A percentile compares a stretch with the other conserved stretches of the same genome.
These are phyloP conservation scores for Acleris sparsana DNA, from an alignment of 2,888 invertebrate genomes.

Conservation along the genomic window DNA sequence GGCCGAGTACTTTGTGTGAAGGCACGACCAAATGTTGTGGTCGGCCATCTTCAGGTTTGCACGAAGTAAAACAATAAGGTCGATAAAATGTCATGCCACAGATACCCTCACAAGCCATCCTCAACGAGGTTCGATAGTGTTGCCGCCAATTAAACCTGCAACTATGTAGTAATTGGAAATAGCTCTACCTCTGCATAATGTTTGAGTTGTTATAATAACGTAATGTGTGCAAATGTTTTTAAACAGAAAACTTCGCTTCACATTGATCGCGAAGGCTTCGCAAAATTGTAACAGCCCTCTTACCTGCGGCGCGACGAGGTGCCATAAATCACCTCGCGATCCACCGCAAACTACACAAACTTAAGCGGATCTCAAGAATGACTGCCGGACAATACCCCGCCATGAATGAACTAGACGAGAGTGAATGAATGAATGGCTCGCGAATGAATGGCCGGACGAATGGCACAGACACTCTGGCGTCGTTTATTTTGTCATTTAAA, in stretches of 20 bases:
- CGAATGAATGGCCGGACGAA: slow-evolving; percentile 43
- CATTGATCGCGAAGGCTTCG: slow-evolving; percentile 23
- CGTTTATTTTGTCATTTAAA: slow-evolving; percentile 56
- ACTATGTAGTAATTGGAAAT: too few relatives aligned
- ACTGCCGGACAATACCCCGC: slow-evolving; percentile 17
- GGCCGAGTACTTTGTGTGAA: too few relatives aligned
- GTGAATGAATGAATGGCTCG: slow-evolving; percentile 50
- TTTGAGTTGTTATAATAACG: too few relatives aligned
- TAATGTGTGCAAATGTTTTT: neutral
- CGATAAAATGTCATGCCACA: too few relatives aligned
- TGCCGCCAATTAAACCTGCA: too few relatives aligned
- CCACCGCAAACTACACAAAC: slow-evolving; percentile 51
- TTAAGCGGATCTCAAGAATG: slow-evolving; percentile 37
- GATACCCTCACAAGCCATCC: too few relatives aligned
- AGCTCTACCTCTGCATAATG: too few relatives aligned
- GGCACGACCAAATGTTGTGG: too few relatives aligned
- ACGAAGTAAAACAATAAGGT: too few relatives aligned
- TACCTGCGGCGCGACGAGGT: slow-evolving; percentile 26
- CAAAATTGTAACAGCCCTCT: slow-evolving; percentile 22
- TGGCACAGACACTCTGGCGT: slow-evolving; percentile 58
- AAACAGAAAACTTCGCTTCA: neutral
- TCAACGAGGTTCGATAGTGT: too few relatives aligned
- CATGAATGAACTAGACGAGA: slow-evolving; percentile 3
- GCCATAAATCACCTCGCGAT: slow-evolving; percentile 54
- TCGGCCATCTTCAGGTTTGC: too few relatives aligned